A percentile compares a stretch with the other conserved stretches of the same genome.
These are phyloP conservation scores for Drosophila fulvimacula DNA, from an alignment of 2,888 invertebrate species.

Conservation along the genomic window DNA sequence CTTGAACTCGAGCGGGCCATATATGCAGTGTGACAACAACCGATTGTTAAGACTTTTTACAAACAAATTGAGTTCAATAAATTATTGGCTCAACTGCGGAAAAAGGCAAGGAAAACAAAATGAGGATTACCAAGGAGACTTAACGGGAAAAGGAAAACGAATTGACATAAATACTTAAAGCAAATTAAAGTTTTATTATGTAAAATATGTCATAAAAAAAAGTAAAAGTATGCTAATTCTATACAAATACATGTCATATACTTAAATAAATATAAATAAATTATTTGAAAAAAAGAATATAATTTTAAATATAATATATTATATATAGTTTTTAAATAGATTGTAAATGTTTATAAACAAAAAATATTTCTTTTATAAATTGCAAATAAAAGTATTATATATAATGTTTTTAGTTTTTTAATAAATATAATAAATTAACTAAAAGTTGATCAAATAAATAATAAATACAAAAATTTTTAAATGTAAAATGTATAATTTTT, in stretches of 20 bases:
- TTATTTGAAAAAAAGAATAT: too few species aligned
- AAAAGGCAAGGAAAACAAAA: neutral
- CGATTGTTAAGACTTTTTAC: neutral
- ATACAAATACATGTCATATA: neutral
- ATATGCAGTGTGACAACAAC: neutral
- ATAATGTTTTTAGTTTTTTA: too few species aligned
- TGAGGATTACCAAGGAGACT: neutral
- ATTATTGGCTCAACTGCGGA: neutral
- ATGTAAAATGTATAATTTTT: too few species aligned
- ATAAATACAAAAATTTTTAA: too few species aligned
- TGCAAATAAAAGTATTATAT: too few species aligned
- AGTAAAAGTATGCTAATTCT: too few species aligned
- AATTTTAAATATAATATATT: too few species aligned
- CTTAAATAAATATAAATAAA: neutral
- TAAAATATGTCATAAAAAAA: neutral
- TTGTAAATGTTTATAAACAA: too few species aligned
- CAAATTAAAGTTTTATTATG: neutral
- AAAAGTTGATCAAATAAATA: too few species aligned
- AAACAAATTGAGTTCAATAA: neutral
- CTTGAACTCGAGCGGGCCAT: slow-evolving; percentile 20
- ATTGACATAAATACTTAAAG: neutral
- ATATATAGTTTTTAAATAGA: too few species aligned
- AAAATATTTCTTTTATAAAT: too few species aligned
- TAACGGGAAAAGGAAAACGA: neutral
- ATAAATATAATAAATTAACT: too few species aligned